These are phyloP conservation scores for Drosophila grimshawi DNA, from an alignment of 1,140 invertebrate species.

Conservation along the genomic window DNA sequence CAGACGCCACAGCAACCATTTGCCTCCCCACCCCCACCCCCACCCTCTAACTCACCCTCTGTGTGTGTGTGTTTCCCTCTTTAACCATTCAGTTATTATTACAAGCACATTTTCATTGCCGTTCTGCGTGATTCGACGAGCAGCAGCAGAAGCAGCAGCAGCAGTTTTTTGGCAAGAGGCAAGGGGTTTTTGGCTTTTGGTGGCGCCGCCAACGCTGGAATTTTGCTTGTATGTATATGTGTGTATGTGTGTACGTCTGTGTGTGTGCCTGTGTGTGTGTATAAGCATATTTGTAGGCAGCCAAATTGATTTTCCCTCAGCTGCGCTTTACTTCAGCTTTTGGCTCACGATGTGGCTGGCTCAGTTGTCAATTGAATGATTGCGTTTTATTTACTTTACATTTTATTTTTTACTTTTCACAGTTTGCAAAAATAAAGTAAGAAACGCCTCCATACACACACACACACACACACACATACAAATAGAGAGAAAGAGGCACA, in stretches of 20 bases:
- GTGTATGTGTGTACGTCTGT: slow-evolving; percentile 6
- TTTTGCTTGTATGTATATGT: slow-evolving; percentile 5
- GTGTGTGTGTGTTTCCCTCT: too few relatives aligned
- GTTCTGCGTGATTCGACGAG: slow-evolving; percentile 28
- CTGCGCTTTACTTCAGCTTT: slow-evolving; percentile 30
- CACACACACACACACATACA: too few relatives aligned
- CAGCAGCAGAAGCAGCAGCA: background rate
- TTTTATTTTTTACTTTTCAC: slow-evolving; percentile 13
- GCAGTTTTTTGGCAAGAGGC: slow-evolving; percentile 30
- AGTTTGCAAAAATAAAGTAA: slow-evolving; percentile 19
- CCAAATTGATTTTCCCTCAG: slow-evolving; percentile 74
- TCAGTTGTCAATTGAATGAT: slow-evolving; percentile 77
- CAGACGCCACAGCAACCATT: slow-evolving; percentile 34
- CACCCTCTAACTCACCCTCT: background rate
- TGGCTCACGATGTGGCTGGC: slow-evolving; percentile 40
- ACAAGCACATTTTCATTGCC: slow-evolving; percentile 80
- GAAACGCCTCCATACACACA: background rate
- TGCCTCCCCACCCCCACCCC: background rate
- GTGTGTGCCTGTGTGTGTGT: slow-evolving; percentile 39
- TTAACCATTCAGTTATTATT: slow-evolving; percentile 67
- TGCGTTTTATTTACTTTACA: slow-evolving; percentile 74
- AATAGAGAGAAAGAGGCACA: background rate
- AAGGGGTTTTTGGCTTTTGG: slow-evolving; percentile 19
- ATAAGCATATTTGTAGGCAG: slow-evolving; percentile 39
- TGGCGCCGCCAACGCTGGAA: slow-evolving; percentile 53